Percentiles rank a stretch among this genome's conserved stretches.
Conservation (phyloP, 1,140 invertebrate species). For the Drosophila pachea region DNA sequence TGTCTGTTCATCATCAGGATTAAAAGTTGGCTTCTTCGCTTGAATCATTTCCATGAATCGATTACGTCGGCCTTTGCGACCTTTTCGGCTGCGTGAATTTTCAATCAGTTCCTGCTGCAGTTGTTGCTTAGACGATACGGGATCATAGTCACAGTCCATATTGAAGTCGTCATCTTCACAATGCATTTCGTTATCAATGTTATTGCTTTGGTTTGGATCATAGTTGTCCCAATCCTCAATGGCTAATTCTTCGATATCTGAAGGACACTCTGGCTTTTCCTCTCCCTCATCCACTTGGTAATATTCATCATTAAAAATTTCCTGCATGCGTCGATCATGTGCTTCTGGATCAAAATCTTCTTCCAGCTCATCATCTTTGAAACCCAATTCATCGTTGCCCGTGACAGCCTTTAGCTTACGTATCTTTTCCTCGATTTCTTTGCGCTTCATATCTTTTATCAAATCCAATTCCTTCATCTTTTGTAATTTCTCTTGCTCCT, state of each 20-base stretch:
- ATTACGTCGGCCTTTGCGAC: constrained; percentile 82
- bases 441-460: constrained; percentile 91
- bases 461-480: constrained; percentile 92
- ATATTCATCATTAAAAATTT: constrained; percentile 92
- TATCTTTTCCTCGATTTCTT: constrained; percentile 95
- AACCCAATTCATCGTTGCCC: constrained; percentile 85
- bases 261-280: constrained; percentile 88
- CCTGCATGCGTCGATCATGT: constrained; percentile 92
- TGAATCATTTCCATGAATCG: constrained; percentile 86
- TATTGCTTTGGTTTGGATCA: constrained; percentile 71
- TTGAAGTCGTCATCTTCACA: constrained; percentile 91
- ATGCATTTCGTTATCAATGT: constrained; percentile 79
- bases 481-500: constrained; percentile 89
- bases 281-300: constrained; percentile 87
- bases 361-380: constrained; percentile 86
- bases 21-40: constrained; percentile 88
- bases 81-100: constrained; percentile 82
- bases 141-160: constrained; percentile 94
- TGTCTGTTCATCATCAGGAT: constrained; percentile 87
- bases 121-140: constrained; percentile 79
- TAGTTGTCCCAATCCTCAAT: constrained; percentile 89
- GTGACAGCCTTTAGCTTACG: constrained; percentile 93
- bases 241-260: constrained; percentile 86
- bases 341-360: constrained; percentile 96
- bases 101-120: constrained; percentile 82